Evolutionary conservation across 2,113 vertebrate species (phyloP), one percentile per base, ranked within the genome.

Genomic region (Nesoenas mayeri): DNA sequence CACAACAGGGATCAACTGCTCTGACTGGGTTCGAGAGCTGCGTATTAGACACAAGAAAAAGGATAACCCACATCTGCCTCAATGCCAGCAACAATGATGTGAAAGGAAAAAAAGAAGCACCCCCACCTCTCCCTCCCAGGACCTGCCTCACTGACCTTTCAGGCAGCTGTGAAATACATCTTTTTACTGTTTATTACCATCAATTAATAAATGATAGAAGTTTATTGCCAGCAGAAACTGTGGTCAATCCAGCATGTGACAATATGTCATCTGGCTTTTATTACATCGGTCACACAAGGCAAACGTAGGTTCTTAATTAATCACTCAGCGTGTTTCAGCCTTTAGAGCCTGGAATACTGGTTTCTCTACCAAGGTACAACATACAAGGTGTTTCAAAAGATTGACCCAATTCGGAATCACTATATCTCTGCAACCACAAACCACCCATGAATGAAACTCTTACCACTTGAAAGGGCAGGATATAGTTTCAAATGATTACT

Each of bases 221-320:
- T 62, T 94, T 83, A 93, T n/a, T 91, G 66, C 51, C 6, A 3
- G 79, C 50, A 91, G 79, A 91, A 96, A 89, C 24, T 78, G 57
- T 79, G 71, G 84, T 79, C 82, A 90, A 75, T 78, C 38, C 77
- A 74, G 26, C 6, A 2, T 62, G 48, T 85, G 66, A 58, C 47
- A 54, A 75, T 77, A 66, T 2, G 15, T 85, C 93, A 60, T 78
- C 65, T 64, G 73, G 61, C 44, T 72, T 79, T 82, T 86, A 88
- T 69, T 94, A 58, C n/a, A 89, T 67, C 81, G 80, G 62, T 66
- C 67, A 67, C 77, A 60, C 65, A 86, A 91, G 50, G 58, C 47
- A 95, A 93, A 89, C 22, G 19, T 10, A 65, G 50, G 12, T 17
- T 85, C 89, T 94, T 82, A 91, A 93, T 95, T 93, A 89, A 88